These are phyloP conservation scores for Danionella cerebrum DNA, from an alignment of 2,113 vertebrate genomes.

Conservation along the genomic window DNA sequence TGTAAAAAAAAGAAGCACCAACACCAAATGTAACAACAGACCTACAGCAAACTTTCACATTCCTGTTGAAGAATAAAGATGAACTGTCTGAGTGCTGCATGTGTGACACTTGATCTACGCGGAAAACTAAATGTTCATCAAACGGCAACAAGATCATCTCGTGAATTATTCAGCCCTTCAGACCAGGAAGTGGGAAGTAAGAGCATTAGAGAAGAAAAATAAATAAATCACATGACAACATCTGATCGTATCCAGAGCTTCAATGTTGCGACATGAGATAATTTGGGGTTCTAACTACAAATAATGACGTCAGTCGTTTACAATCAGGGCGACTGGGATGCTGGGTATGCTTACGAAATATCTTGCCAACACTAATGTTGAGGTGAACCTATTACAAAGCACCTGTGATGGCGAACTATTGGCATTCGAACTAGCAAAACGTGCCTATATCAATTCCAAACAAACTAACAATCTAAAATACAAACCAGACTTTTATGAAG, in stretches of 20 bases:
- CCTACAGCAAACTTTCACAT: too few relatives aligned
- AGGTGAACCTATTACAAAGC: too few relatives aligned
- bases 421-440: too few relatives aligned
- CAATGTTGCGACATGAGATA: conserved; percentile 25
- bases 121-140: background rate
- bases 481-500: too few relatives aligned
- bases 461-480: too few relatives aligned
- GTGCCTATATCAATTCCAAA: too few relatives aligned
- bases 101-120: background rate
- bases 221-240: conserved; percentile 22
- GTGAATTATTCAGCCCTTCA: background rate
- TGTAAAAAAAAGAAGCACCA: too few relatives aligned
- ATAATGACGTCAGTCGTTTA: background rate
- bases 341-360: background rate
- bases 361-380: too few relatives aligned
- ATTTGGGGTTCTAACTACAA: background rate
- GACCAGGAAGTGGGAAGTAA: background rate
- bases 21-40: too few relatives aligned
- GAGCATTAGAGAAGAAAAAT: conserved; percentile 3
- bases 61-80: too few relatives aligned
- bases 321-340: background rate
- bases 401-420: too few relatives aligned
- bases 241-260: conserved; percentile 15
- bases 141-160: background rate
- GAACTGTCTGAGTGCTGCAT: too few relatives aligned